Conservation (phyloP, 1,140 invertebrate genomes). For the Drosophila lacteicornis region DNA sequence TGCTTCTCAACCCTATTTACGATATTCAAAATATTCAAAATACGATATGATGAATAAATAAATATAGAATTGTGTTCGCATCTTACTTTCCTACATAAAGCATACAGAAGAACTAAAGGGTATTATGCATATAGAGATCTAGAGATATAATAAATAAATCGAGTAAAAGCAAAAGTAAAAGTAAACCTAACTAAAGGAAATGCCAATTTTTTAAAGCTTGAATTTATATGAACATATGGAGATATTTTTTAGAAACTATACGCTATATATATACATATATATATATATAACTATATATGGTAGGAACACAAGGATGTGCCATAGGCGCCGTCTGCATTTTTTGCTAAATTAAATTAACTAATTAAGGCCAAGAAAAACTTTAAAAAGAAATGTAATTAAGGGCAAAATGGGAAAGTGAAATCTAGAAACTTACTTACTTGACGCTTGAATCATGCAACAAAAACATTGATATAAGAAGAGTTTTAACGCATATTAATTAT, state of each 20-base stretch:
- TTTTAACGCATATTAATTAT: conserved; percentile 33
- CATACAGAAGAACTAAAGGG: conserved; percentile 40
- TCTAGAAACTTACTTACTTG: conserved; percentile 34
- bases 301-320: conserved; percentile 69
- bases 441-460: conserved; percentile 6
- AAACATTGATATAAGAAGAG: conserved; percentile 1
- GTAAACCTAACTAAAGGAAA: conserved; percentile 60
- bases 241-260: conserved; percentile 81
- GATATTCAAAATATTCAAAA: not conserved
- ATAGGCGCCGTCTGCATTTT: conserved; percentile 64
- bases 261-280: conserved; percentile 49
- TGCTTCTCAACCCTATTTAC: conserved; percentile 6
- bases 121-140: conserved; percentile 52
- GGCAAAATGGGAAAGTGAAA: conserved; percentile 21
- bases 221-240: conserved; percentile 61
- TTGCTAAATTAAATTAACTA: conserved; percentile 68
- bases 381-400: conserved; percentile 13
- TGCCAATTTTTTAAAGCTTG: conserved; percentile 77
- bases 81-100: conserved; percentile 44
- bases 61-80: conserved; percentile 30
- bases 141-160: conserved; percentile 18
- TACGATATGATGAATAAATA: conserved; percentile 13
- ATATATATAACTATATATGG: conserved; percentile 31
- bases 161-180: too few relatives aligned
- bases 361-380: conserved; percentile 43